These are phyloP conservation scores for Exaiptasia diaphana DNA, from an alignment of 64 coral and sea anemone genomes.

Conservation along the genomic window DNA sequence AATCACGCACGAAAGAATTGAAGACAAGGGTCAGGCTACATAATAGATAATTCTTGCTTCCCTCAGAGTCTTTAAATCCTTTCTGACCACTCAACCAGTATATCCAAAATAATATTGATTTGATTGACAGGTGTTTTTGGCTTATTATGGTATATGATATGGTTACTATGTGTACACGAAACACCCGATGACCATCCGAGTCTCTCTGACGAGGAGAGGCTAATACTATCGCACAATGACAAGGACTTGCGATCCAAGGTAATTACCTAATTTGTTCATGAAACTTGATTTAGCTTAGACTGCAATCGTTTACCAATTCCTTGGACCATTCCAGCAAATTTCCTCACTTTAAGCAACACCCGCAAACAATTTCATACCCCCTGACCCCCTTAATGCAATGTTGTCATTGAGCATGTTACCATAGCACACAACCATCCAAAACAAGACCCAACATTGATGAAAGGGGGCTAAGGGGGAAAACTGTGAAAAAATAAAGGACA, in stretches of 20 bases:
- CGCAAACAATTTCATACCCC: no score
- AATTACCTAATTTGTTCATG: no score
- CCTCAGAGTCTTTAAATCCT: no score
- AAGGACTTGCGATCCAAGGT: not conserved
- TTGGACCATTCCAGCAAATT: not conserved
- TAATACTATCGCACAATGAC: not conserved
- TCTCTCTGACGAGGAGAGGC: not conserved
- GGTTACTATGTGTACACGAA: conserved; percentile 34
- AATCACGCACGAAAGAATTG: no score
- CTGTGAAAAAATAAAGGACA: no score
- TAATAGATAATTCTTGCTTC: not conserved
- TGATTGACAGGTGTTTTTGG: conserved; percentile 68
- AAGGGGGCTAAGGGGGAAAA: no score
- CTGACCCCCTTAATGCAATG: no score
- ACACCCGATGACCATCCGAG: not conserved
- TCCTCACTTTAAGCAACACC: not conserved
- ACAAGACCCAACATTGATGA: no score
- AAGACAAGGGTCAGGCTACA: not conserved
- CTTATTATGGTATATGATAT: conserved; percentile 62
- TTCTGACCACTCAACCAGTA: not conserved
- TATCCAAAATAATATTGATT: not conserved
- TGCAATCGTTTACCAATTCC: no score
- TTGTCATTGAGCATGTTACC: no score
- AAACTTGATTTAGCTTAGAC: no score
- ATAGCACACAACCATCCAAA: no score